Base-by-base conservation (phyloP, 2,113 vertebrate species). In the Drymodes brunneopygia region DNA sequence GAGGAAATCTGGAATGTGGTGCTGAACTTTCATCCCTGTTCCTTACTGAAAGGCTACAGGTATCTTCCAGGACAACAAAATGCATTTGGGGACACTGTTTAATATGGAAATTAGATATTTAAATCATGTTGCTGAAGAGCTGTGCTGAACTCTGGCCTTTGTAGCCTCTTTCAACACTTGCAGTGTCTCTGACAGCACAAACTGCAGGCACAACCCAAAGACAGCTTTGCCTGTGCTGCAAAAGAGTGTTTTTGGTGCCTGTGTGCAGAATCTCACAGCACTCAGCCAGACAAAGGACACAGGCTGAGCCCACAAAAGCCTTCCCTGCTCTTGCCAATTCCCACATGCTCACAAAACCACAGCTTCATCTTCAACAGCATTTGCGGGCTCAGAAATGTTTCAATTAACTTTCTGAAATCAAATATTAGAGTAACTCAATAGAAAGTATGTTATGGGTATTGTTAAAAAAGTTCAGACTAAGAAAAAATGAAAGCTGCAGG, bases 321-420 rank as follows among this genome's bases (percentile, higher is more conserved):
- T 57, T 15, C 64, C 72, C 6, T 4, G 19, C 38, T 51, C 51
- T 35, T 78, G 60, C 33, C n/a, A 11, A 9, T 6, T 44, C 71
- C 75, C 60, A 75, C 0, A 0, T 15, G 73, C 60, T 74, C 87
- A 58, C 13, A 58, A 60, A 83, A 9, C 33, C 20, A 3, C 0
- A 1, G 38, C 58, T 45, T 31, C 35, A 9, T 23, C 40, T 48
- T 14, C 40, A 54, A 6, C 60, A 36, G 75, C 42, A 21, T 19
- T 40, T 58, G 48, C 8, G 61, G 48, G 38, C 18, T 78, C 77
- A 66, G 64, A 69, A 91, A n/a, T 29, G 51, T 10, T 57, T 33
- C 54, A 12, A 1, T 50, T 12, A 35, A 24, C 45, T 36, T 36
- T 18, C 47, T 62, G 69, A 62, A 73, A 29, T 33, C 51, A 83